Evolutionary conservation across 2,797 vertebrate species (phyloP).

Genomic region (Neosilurus mollespiculum): DNA sequence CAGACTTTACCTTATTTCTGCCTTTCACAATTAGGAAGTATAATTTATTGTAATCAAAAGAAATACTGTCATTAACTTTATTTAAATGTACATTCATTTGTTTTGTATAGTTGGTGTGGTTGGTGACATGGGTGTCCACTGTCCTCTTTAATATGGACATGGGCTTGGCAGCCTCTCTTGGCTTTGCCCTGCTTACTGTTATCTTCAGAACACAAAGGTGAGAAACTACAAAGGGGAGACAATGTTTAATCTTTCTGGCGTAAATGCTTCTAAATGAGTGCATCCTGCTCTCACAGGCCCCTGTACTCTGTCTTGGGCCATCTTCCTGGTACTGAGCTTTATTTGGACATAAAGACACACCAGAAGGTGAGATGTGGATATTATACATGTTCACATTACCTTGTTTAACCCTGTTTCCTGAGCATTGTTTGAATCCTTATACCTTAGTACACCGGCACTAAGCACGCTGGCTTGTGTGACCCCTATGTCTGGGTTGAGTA

Average conservation of each 20-base stretch:
- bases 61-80: not conserved
- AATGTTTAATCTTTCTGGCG: not conserved
- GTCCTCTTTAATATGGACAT: constrained; percentile 88
- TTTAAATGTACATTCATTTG: not conserved
- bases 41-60: not conserved
- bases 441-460: too few relatives aligned
- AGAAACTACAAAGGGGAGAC: constrained; percentile 57
- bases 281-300: constrained; percentile 62
- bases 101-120: constrained; percentile 82
- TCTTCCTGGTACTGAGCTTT: constrained; percentile 77
- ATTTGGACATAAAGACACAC: constrained; percentile 74
- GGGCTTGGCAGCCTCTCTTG: constrained; percentile 83
- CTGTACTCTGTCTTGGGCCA: constrained; percentile 77
- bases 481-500: too few relatives aligned
- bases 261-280: not conserved
- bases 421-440: not conserved
- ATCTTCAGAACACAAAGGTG: constrained; percentile 92
- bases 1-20: not conserved
- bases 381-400: not conserved
- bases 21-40: not conserved
- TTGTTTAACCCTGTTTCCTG: not conserved
- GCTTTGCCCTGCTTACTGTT: constrained; percentile 85
- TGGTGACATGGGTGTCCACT: constrained; percentile 87
- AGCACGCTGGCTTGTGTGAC: too few relatives aligned
- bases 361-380: constrained; percentile 62